A percentile compares a stretch with the other conserved stretches of the same genome.
phyloP scores from a whole-genome alignment of 2,797 vertebrate species.

The Darevskia mixta region DNA sequence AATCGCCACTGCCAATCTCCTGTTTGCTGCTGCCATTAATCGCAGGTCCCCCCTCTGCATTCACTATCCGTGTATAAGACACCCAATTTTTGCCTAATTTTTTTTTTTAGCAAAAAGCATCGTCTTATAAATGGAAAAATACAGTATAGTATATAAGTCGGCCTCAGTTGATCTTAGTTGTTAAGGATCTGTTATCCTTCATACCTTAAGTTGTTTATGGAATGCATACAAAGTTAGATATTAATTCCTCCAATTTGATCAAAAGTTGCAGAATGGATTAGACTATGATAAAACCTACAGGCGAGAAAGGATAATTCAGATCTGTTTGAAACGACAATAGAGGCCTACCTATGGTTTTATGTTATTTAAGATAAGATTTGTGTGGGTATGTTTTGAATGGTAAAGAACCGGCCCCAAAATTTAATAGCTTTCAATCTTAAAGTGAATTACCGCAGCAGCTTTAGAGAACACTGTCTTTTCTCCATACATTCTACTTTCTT shows the following conservation, averaged over 20 bases:
- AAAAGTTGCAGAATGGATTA: neutral
- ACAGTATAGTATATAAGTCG: neutral
- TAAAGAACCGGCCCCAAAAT: conserved; percentile 4
- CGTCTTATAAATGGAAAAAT: too few species aligned
- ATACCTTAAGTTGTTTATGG: neutral
- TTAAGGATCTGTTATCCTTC: neutral
- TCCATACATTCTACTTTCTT: conserved; percentile 7
- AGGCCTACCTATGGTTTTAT: neutral
- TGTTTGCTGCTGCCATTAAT: too few species aligned
- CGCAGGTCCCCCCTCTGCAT: too few species aligned
- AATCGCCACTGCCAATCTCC: too few species aligned
- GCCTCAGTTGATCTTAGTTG: neutral
- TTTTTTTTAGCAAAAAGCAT: too few species aligned
- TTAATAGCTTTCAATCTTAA: conserved; percentile 10
- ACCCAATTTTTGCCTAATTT: too few species aligned
- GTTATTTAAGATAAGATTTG: neutral
- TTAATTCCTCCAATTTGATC: neutral
- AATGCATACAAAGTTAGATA: neutral
- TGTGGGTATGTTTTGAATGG: neutral
- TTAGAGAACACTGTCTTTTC: neutral
- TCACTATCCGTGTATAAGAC: too few species aligned
- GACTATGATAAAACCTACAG: neutral
- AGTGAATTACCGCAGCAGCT: neutral
- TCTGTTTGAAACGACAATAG: neutral
- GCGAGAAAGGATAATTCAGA: neutral